Conservation (phyloP, 2,113 vertebrate species). For the Butorides virescens region DNA sequence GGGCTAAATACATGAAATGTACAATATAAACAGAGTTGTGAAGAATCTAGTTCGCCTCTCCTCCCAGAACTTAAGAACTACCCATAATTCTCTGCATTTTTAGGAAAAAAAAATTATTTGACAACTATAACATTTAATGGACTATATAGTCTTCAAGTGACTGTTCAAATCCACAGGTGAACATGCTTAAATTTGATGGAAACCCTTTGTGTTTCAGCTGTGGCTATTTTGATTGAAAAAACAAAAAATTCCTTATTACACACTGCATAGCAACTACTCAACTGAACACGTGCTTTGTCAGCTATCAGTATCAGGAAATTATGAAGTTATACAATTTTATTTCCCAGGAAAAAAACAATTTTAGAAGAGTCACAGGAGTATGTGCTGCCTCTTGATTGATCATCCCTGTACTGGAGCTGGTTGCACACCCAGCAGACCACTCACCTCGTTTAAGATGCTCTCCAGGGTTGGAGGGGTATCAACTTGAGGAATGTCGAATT, state of each 20-base stretch:
- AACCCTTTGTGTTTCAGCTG: neutral
- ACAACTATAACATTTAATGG: neutral
- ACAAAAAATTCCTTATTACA: neutral
- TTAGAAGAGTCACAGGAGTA: neutral
- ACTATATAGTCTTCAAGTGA: neutral
- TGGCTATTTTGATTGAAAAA: neutral
- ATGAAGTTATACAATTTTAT: neutral
- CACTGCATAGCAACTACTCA: neutral
- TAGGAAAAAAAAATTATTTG: neutral
- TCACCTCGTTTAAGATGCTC: slow-evolving; percentile 96
- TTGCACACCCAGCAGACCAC: rapidly evolving
- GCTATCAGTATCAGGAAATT: neutral
- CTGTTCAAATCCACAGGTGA: neutral
- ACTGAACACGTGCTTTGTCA: neutral
- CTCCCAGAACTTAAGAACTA: neutral
- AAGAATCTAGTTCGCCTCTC: neutral
- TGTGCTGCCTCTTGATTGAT: neutral
- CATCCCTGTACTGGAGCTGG: neutral
- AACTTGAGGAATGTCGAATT: slow-evolving; percentile 98
- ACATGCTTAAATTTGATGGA: neutral
- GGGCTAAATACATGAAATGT: neutral
- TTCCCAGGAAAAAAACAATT: neutral
- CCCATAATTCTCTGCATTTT: neutral
- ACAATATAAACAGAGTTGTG: neutral
- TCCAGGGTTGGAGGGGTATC: slow-evolving; percentile 97